phyloP scores from a whole-genome alignment of 2,888 invertebrate species.

The Lasioglossum figueresi region DNA sequence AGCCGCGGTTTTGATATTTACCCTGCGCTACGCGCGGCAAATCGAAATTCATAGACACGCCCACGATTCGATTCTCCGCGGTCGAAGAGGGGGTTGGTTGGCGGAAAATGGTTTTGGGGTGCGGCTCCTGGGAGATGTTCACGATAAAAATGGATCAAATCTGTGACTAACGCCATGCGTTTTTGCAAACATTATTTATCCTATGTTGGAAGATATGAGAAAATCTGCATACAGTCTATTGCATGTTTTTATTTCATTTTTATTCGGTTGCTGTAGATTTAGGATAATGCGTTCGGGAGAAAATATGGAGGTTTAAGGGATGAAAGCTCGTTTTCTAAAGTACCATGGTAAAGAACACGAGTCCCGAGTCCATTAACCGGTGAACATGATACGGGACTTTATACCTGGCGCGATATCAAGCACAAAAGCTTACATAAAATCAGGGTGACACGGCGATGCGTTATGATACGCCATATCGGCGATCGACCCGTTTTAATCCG shows the following conservation, averaged over 20 bases:
- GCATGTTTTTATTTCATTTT: not conserved
- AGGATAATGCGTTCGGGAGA: not conserved
- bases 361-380: conserved; percentile 71
- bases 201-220: too few species aligned
- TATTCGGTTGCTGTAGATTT: not conserved
- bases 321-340: conserved; percentile 3
- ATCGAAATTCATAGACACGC: conserved; percentile 63
- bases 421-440: conserved; percentile 75
- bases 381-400: conserved; percentile 79
- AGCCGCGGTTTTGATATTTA: conserved; percentile 58
- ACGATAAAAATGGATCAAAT: not conserved
- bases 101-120: not conserved
- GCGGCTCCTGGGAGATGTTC: not conserved
- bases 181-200: not conserved
- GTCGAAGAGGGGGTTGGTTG: not conserved
- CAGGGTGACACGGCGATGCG: conserved; percentile 29
- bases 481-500: conserved; percentile 48
- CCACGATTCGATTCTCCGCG: conserved; percentile 48
- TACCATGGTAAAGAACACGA: conserved; percentile 1
- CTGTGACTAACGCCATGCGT: not conserved
- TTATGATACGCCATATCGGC: conserved; percentile 24
- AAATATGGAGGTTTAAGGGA: not conserved
- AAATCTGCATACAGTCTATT: too few species aligned
- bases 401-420: conserved; percentile 80
- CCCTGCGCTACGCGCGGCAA: conserved; percentile 37